Base-by-base conservation (phyloP, 2,888 invertebrate genomes). In the Chrysodeixis includens region DNA sequence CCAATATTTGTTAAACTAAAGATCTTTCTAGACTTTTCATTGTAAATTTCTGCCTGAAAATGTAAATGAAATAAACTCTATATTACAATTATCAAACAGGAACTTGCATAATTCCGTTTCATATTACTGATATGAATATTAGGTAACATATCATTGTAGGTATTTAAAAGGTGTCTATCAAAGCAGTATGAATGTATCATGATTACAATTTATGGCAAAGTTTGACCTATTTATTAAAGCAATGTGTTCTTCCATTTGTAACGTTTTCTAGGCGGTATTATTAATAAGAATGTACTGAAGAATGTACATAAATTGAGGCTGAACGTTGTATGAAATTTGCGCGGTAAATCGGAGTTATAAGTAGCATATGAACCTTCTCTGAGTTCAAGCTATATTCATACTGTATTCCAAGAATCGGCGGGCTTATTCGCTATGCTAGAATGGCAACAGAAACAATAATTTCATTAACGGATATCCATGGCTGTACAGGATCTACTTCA, bases 31-130 rank as follows among this genome's bases (percentile, higher is more conserved):
- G 18, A 49, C 3, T 9, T 20, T 20, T 20, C 20, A 10, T 49
- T 2, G 1, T 10, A 20, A 46, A n/a, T 18, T 10, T 4, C 8
- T 4, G n/a, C n/a, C n/a, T n/a, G n/a, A n/a, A n/a, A n/a, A n/a
- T n/a, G 1, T 3, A 4, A 20, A 18, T 10, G 10, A 20, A 49
- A 20, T 20, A 10, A 20, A 20, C 1, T 20, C 18, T 18, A 49
- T 8, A 10, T 49, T n/a, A n/a, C n/a, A n/a, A n/a, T n/a, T 5
- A 52, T 30, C 14, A 26, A 26, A 52, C 26, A 30, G 30, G n/a
- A 30, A 52, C 30, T 52, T 52, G 52, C 52, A 22, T 30, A 52
- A 52, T 54, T 54, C 46, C 18, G 46, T 20, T 49, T 49, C 20
- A 18, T 20, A 49, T 49, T 20, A 20, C 46, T 49, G 46, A 49